phyloP scores from a whole-genome alignment of 2,113 vertebrate genomes.

The Speoplatyrhinus poulsoni region DNA sequence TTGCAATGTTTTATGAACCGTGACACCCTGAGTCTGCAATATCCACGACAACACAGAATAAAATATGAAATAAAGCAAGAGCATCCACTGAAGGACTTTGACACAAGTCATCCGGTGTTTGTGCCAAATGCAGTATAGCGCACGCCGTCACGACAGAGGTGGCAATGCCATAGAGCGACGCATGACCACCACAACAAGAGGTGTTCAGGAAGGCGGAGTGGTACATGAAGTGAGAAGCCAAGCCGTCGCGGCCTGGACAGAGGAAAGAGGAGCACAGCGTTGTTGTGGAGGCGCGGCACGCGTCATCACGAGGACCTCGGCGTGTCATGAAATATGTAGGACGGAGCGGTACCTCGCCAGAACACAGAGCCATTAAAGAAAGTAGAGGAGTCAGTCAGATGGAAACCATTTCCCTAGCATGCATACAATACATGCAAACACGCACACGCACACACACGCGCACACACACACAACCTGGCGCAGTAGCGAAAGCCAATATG shows the following conservation, averaged over 20 bases:
- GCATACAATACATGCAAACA: not conserved
- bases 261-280: constrained; percentile 39
- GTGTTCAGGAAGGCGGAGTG: constrained; percentile 1
- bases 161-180: too few species aligned
- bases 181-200: too few species aligned
- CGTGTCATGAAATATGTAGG: constrained; percentile 76
- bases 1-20: too few species aligned
- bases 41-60: too few species aligned
- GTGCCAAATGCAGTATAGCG: too few species aligned
- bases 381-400: constrained; percentile 60
- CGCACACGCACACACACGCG: not conserved
- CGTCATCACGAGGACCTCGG: constrained; percentile 57
- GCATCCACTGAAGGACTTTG: too few species aligned
- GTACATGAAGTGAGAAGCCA: constrained; percentile 18
- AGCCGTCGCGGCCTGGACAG: not conserved
- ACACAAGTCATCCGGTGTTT: too few species aligned
- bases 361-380: constrained; percentile 73
- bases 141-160: too few species aligned
- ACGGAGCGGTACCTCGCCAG: constrained; percentile 51
- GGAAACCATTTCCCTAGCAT: constrained; percentile 57
- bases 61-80: too few species aligned
- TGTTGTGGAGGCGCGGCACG: constrained; percentile 40
- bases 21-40: too few species aligned
- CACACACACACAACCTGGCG: not conserved
- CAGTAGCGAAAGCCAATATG: not conserved